Conservation (phyloP, 2,797 vertebrate species). For the Micropoecilia bifurca region DNA sequence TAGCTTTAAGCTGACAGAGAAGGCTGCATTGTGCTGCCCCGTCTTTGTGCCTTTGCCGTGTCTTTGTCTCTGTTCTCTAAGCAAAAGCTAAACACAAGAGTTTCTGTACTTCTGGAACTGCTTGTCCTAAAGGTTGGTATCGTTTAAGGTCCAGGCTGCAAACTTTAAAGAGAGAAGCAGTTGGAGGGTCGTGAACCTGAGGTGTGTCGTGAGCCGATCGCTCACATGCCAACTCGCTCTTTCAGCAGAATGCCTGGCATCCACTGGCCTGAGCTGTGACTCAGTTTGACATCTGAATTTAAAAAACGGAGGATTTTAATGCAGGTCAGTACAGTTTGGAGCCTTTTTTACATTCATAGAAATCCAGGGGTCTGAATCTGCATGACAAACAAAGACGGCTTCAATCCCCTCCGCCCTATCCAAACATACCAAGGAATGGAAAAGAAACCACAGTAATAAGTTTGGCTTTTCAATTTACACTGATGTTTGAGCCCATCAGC, state of each 20-base stretch:
- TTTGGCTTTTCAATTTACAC: conserved; percentile 73
- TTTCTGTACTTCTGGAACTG: not conserved
- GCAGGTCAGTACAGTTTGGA: conserved; percentile 61
- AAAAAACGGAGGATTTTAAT: conserved; percentile 58
- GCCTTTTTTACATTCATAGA: conserved; percentile 81
- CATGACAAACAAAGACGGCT: conserved; percentile 65
- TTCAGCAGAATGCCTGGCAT: conserved; percentile 23
- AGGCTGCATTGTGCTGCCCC: not conserved
- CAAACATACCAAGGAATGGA: conserved; percentile 38
- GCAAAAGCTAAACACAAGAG: not conserved
- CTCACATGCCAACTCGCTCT: conserved; percentile 27
- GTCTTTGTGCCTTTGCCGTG: not conserved
- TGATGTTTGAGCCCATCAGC: conserved; percentile 74
- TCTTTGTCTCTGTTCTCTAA: not conserved
- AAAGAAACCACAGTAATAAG: conserved; percentile 38
- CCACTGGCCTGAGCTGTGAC: not conserved
- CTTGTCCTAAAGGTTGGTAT: conserved; percentile 10
- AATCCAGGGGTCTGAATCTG: conserved; percentile 62
- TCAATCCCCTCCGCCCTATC: conserved; percentile 41
- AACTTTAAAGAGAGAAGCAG: conserved; percentile 11
- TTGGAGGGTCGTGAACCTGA: conserved; percentile 6
- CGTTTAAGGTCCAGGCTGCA: conserved; percentile 23
- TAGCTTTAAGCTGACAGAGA: not conserved
- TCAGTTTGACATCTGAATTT: conserved; percentile 69
- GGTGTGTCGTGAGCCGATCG: conserved; percentile 6